Evolutionary conservation across 1,140 invertebrate genomes (phyloP).

Genomic region (Papilio dardanus): DNA sequence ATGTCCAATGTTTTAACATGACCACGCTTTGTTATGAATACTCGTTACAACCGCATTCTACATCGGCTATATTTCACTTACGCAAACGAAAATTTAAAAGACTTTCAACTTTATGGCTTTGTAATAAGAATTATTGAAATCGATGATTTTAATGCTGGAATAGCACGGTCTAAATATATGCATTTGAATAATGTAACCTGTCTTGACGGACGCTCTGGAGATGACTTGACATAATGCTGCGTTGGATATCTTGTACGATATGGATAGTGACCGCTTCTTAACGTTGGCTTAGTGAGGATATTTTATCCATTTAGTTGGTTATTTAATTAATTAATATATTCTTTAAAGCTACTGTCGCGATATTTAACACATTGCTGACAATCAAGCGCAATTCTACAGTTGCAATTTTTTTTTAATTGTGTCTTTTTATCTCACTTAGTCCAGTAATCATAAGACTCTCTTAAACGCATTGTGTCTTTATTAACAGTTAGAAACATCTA

Average conservation of each 20-base stretch:
- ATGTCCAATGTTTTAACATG: constrained; percentile 58
- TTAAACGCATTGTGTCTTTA: too few relatives aligned
- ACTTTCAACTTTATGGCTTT: constrained; percentile 40
- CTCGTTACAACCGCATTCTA: constrained; percentile 45
- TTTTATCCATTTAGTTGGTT: not conserved
- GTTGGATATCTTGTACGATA: constrained; percentile 52
- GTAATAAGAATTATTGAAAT: constrained; percentile 26
- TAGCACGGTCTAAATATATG: constrained; percentile 50
- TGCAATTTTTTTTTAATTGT: too few relatives aligned
- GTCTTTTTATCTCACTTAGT: too few relatives aligned
- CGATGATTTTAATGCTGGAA: constrained; percentile 21
- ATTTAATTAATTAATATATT: not conserved
- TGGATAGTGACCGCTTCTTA: constrained; percentile 51
- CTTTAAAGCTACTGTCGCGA: not conserved
- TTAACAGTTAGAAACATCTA: too few relatives aligned
- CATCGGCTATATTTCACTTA: constrained; percentile 26
- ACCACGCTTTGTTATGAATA: constrained; percentile 61
- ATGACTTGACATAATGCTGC: constrained; percentile 76
- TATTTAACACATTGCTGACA: not conserved
- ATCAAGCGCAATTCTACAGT: too few relatives aligned
- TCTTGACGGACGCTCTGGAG: constrained; percentile 61
- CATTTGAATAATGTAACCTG: constrained; percentile 79
- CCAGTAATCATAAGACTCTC: too few relatives aligned
- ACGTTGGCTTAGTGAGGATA: constrained; percentile 44
- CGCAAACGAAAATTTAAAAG: not conserved